phyloP scores from a whole-genome alignment of 1,140 invertebrate genomes.

The Reticulitermes speratus region DNA sequence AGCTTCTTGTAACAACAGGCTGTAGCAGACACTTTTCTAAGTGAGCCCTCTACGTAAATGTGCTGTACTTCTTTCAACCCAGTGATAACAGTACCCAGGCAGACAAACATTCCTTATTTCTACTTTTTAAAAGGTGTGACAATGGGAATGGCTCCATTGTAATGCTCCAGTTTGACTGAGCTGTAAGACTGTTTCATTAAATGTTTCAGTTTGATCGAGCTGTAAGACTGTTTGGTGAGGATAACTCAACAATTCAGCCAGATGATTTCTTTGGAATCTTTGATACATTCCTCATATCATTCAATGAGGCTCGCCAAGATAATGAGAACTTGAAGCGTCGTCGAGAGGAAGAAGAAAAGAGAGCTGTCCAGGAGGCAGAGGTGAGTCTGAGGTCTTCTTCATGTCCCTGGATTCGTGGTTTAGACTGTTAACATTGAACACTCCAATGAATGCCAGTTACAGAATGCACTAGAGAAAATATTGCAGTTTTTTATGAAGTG shows the following conservation, averaged over 20 bases:
- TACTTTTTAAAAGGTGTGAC: too few relatives aligned
- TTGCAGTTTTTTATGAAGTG: background rate
- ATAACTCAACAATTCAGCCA: slow-evolving; percentile 79
- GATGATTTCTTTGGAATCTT: slow-evolving; percentile 97
- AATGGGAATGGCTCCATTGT: too few relatives aligned
- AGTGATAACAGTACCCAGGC: too few relatives aligned
- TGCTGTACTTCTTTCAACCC: too few relatives aligned
- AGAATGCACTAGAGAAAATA: background rate
- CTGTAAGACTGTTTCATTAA: background rate
- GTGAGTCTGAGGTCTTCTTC: slow-evolving; percentile 49
- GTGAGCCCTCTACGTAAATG: too few relatives aligned
- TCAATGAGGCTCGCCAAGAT: slow-evolving; percentile 84
- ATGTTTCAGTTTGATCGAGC: slow-evolving; percentile 75
- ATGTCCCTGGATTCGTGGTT: background rate
- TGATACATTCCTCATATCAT: slow-evolving; percentile 82
- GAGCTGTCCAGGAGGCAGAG: slow-evolving; percentile 88
- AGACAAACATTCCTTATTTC: too few relatives aligned
- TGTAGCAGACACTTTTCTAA: too few relatives aligned
- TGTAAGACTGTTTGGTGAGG: slow-evolving; percentile 87
- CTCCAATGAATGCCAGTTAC: background rate
- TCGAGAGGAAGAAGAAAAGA: slow-evolving; percentile 89
- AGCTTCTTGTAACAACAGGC: too few relatives aligned
- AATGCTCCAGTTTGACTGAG: too few relatives aligned
- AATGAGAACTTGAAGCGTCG: slow-evolving; percentile 81
- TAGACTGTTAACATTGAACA: background rate